Conservation (phyloP, 92 coral and sea anemone genomes). For the Porites evermanni region DNA sequence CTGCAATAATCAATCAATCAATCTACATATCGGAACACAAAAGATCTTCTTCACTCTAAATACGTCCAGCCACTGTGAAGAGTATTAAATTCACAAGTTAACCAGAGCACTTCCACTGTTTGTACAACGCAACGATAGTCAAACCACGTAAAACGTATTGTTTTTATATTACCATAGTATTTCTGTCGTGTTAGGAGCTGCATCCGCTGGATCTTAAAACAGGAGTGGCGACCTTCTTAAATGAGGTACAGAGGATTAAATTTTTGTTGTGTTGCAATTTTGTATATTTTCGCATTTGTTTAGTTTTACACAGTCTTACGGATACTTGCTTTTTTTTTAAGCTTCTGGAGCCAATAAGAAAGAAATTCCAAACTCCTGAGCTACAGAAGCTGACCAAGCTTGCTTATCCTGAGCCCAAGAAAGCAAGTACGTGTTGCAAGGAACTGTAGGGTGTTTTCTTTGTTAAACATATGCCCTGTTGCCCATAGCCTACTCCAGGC, state of each 20-base stretch:
- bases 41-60: too few species aligned
- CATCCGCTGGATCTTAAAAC: constrained; percentile 96
- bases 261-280: not conserved
- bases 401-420: constrained; percentile 89
- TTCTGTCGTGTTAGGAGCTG: constrained; percentile 64
- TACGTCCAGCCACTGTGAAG: too few species aligned
- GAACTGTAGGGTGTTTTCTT: too few species aligned
- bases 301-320: not conserved
- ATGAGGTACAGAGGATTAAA: constrained; percentile 63
- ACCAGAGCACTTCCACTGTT: too few species aligned
- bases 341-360: constrained; percentile 92
- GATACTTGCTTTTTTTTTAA: constrained; percentile 15
- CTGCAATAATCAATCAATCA: too few species aligned
- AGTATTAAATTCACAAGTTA: too few species aligned
- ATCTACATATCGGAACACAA: too few species aligned
- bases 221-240: constrained; percentile 80
- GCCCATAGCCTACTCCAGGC: too few species aligned
- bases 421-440: constrained; percentile 67
- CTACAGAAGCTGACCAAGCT: constrained; percentile 75
- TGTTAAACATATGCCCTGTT: too few species aligned
- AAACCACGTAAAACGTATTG: too few species aligned
- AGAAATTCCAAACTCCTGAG: constrained; percentile 90
- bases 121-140: too few species aligned
- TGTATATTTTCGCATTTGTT: not conserved
- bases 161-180: too few species aligned